Percentiles rank a stretch among this genome's conserved stretches.
Evolutionary conservation across 1,140 invertebrate species (phyloP).

Genomic region (Oryctes rhinoceros): DNA sequence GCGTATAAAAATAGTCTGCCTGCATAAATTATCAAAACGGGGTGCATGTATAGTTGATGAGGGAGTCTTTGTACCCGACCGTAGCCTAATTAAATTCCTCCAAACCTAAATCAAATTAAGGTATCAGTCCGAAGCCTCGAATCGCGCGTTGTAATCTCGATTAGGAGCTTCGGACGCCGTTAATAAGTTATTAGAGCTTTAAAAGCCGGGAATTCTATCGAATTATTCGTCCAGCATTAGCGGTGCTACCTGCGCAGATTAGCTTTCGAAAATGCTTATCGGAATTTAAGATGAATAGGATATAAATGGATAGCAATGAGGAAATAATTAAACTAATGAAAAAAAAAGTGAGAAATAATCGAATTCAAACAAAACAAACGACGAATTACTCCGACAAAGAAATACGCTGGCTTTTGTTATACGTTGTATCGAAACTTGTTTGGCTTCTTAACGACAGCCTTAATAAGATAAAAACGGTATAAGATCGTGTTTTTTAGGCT

Average conservation of each 20-base stretch:
- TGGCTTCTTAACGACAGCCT: no score
- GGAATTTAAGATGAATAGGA: no score
- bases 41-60: not conserved
- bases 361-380: no score
- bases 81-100: not conserved
- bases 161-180: not conserved
- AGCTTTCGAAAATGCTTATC: no score
- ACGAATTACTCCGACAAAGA: no score
- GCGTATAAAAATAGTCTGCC: not conserved
- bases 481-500: conserved; percentile 51
- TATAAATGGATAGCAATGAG: no score
- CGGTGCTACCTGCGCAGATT: no score
- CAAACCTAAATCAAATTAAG: not conserved
- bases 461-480: no score
- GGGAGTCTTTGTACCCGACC: not conserved
- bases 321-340: no score
- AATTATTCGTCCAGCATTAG: not conserved
- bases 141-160: not conserved
- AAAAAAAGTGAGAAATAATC: no score
- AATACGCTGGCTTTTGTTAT: no score
- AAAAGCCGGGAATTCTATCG: not conserved
- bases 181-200: conserved; percentile 6
- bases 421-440: no score
- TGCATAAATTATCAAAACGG: not conserved
- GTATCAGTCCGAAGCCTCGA: not conserved